Evolutionary conservation across 2,888 invertebrate species (phyloP), one percentile per base, ranked within the genome.

Genomic region (Ormia ochracea): DNA sequence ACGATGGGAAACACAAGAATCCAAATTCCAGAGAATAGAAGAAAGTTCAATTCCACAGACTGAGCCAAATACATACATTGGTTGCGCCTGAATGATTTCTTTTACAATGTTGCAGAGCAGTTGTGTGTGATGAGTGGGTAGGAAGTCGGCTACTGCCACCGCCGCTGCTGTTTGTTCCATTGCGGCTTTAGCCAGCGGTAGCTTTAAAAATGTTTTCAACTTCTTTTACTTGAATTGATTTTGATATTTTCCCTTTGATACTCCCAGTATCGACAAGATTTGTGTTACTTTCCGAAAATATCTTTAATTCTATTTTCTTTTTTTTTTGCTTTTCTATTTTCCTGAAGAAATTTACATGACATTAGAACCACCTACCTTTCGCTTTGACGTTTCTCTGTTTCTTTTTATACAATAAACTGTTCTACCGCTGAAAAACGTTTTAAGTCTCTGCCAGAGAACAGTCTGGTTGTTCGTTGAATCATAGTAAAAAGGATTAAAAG

Each of bases 71-170:
- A 45, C 52, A 36, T 52, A 36, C 52, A 76, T 76, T 80, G 61
- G 76, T 80, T 80, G 80, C 68, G 72, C 80, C 70, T 80, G 76
- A 80, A 76, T 80, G 80, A 56, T 36, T 76, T 65, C 50, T 59
- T n/a, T 52, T 19, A 43, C 33, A 59, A 38, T 36, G 43, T 52
- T 52, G 45, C 66, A 43, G 66, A n/a, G 45, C 54, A 41, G 59
- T n/a, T 33, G 4, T 17, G 31, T 23, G 45, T 31, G 43, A 14
- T 43, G 28, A 52, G 23, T 48, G 33, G 10, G 36, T 28, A 50
- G n/a, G 36, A n/a, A 12, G 54, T 4, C 23, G 48, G 61, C 33
- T 69, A 68, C 50, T 4, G n/a, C 33, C 7, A 33, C 50, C 5
- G n/a, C 17, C 10, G 23, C 31, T 28, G 45, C 38, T 36, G 14